Conservation (phyloP, 2,888 invertebrate species). For the Neoscelio sp. region DNA sequence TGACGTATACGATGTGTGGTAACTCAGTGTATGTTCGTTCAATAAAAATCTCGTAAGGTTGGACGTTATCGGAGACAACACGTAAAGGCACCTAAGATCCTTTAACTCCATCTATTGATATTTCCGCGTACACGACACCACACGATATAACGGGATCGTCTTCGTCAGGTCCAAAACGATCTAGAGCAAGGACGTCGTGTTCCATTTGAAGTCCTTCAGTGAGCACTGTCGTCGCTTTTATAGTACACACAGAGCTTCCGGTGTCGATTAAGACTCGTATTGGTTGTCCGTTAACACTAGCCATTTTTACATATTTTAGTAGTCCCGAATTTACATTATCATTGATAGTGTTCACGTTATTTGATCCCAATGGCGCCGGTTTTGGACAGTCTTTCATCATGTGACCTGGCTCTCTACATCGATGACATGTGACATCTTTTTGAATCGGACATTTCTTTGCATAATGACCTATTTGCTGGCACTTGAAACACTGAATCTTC, state of each 20-base stretch:
- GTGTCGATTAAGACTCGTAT: constrained; percentile 52
- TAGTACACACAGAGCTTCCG: constrained; percentile 62
- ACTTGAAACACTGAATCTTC: constrained; percentile 40
- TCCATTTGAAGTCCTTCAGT: constrained; percentile 7
- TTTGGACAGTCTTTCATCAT: constrained; percentile 4
- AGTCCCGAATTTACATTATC: too few species aligned
- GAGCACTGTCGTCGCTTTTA: constrained; percentile 55
- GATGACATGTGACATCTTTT: not conserved
- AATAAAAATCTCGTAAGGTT: constrained; percentile 68
- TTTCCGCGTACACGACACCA: constrained; percentile 30
- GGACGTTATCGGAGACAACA: constrained; percentile 69
- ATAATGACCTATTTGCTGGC: constrained; percentile 42
- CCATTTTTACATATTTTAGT: constrained; percentile 55
- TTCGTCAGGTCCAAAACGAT: constrained; percentile 44
- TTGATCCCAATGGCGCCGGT: not conserved
- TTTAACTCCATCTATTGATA: constrained; percentile 61
- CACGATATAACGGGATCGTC: constrained; percentile 35
- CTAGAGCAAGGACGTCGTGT: constrained; percentile 9
- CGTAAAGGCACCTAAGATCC: constrained; percentile 54
- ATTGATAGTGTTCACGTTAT: constrained; percentile 9
- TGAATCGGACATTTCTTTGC: constrained; percentile 50
- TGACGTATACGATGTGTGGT: constrained; percentile 55
- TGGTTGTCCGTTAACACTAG: constrained; percentile 31
- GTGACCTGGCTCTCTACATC: constrained; percentile 8
- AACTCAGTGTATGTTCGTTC: constrained; percentile 68